These are phyloP conservation scores for Tympanuchus pallidicinctus DNA, from an alignment of 2,113 vertebrate genomes.

Conservation along the genomic window DNA sequence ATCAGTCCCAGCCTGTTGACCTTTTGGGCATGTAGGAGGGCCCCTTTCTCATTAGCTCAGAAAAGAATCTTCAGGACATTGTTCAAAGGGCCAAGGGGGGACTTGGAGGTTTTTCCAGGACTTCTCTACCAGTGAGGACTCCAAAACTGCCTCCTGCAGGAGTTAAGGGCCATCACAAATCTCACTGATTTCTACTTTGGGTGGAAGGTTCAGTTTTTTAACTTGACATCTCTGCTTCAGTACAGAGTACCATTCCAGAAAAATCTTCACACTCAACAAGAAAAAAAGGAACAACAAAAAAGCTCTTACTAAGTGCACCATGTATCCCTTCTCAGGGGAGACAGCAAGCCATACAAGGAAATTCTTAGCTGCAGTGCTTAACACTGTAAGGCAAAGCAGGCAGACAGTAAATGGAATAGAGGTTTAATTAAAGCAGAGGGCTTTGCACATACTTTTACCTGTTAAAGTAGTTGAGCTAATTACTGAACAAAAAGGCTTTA, in stretches of 20 bases:
- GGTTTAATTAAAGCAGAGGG: background rate
- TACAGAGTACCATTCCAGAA: background rate
- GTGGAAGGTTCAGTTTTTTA: background rate
- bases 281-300: background rate
- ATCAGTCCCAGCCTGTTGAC: background rate
- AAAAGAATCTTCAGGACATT: background rate
- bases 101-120: background rate
- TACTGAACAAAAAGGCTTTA: background rate
- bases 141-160: background rate
- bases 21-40: background rate
- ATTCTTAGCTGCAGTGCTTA: background rate
- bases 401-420: background rate
- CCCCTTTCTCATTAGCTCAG: background rate
- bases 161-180: background rate
- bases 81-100: accelerated
- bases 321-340: background rate
- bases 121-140: background rate
- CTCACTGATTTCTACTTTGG: background rate
- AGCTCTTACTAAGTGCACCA: background rate
- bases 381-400: background rate
- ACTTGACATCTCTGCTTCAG: background rate
- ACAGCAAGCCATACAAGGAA: background rate
- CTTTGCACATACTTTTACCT: background rate
- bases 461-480: background rate
- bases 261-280: background rate